phyloP scores from a whole-genome alignment of 2,797 vertebrate genomes.

The Tamandua tetradactyla region DNA sequence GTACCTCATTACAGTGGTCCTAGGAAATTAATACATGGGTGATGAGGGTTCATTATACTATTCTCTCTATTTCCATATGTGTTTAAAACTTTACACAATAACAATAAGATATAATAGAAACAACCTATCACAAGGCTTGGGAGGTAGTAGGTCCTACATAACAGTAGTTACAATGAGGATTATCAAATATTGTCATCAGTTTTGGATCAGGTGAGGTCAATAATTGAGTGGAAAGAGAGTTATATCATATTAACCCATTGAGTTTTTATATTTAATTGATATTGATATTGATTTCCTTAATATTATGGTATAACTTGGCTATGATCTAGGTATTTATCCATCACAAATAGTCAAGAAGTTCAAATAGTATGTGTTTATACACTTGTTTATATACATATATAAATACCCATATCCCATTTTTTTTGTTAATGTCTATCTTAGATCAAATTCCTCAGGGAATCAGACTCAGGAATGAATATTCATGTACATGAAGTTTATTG shows the following conservation, averaged over 20 bases:
- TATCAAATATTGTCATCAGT: not conserved
- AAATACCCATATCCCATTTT: not conserved
- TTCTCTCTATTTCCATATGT: no score
- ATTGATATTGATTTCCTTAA: not conserved
- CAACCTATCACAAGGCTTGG: not conserved
- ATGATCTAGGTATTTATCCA: not conserved
- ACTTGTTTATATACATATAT: not conserved
- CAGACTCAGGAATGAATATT: not conserved
- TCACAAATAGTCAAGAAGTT: not conserved
- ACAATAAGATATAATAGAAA: not conserved
- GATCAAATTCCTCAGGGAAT: not conserved
- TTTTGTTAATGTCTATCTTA: not conserved
- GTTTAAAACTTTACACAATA: not conserved
- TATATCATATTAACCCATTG: not conserved
- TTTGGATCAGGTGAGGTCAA: not conserved
- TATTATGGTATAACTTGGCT: not conserved
- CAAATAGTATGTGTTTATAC: not conserved
- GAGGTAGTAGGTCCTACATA: not conserved
- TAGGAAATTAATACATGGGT: not conserved
- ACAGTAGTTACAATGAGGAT: not conserved
- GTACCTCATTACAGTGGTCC: not conserved
- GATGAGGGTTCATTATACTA: no score
- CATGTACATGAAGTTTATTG: not conserved
- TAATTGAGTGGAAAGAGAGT: not conserved
- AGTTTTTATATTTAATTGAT: not conserved